These are phyloP conservation scores for Apaloderma vittatum DNA, from an alignment of 2,113 vertebrate genomes.

Conservation along the genomic window DNA sequence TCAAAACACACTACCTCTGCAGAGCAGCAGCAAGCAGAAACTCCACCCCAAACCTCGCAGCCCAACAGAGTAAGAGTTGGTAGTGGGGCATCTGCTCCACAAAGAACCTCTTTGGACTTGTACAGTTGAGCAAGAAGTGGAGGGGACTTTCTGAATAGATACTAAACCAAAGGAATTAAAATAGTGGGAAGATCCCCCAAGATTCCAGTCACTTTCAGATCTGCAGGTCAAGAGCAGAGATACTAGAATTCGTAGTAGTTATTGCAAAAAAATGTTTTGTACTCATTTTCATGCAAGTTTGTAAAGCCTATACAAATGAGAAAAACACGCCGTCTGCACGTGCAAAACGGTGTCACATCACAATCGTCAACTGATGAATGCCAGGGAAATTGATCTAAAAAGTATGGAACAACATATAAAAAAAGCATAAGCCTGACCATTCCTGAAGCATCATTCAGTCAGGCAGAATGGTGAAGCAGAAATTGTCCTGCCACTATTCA, in stretches of 20 bases:
- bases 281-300: background rate
- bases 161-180: background rate
- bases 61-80: background rate
- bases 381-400: background rate
- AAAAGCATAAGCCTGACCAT: background rate
- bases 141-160: background rate
- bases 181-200: background rate
- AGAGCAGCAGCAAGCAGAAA: background rate
- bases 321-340: background rate
- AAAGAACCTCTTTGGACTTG: background rate
- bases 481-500: background rate
- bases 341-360: background rate
- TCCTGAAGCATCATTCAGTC: background rate
- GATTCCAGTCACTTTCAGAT: background rate
- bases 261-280: background rate
- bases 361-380: background rate
- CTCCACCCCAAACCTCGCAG: background rate
- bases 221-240: background rate
- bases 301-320: background rate
- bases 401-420: background rate
- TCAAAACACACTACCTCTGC: background rate
- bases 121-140: background rate
- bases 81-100: background rate
- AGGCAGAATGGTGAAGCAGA: background rate
- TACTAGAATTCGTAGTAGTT: background rate